phyloP scores from a whole-genome alignment of 2,797 vertebrate species.

The Aeoliscus strigatus region DNA sequence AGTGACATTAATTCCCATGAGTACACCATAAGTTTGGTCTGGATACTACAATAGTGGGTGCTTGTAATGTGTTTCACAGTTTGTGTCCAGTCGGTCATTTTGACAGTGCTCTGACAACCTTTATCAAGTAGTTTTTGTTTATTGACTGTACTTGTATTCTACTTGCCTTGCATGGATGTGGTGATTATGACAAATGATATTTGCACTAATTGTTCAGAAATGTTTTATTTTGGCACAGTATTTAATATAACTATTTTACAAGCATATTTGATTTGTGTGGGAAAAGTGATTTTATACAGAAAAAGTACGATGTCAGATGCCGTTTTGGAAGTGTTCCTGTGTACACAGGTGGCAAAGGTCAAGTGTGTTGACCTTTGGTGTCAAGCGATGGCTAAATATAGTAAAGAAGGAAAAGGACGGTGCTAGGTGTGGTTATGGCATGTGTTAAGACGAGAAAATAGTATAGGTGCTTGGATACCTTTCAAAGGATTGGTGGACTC shows the following conservation, averaged over 20 bases:
- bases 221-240: background rate
- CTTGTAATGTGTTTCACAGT: background rate
- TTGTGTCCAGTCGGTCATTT: background rate
- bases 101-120: background rate
- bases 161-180: background rate
- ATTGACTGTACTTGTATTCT: background rate
- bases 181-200: background rate
- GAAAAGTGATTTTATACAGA: background rate
- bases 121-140: background rate
- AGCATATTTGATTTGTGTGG: background rate
- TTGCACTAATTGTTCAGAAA: conserved; percentile 1
- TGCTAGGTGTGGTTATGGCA: no score
- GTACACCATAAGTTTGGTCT: no score
- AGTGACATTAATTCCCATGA: no score
- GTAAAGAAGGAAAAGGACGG: no score
- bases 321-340: no score
- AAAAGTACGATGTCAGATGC: no score
- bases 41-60: no score
- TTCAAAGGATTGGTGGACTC: no score
- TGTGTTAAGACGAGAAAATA: no score
- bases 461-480: no score
- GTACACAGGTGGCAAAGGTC: no score
- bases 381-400: background rate
- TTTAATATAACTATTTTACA: background rate
- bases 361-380: background rate